phyloP scores from a whole-genome alignment of 2,888 invertebrate genomes.

The Thymelicus sylvestris region DNA sequence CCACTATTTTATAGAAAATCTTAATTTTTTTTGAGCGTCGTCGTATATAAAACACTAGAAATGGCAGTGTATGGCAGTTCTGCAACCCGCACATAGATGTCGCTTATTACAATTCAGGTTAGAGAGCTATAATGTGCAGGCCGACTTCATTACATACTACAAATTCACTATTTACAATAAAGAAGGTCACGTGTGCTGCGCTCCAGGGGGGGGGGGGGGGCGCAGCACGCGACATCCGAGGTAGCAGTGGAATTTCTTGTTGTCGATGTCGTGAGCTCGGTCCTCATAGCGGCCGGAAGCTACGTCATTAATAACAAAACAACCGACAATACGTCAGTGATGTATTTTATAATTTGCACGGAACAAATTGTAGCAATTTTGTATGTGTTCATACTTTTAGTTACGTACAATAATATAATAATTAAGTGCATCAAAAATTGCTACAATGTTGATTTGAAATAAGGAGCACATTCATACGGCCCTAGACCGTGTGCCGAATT shows the following conservation, averaged over 20 bases:
- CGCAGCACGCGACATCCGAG: slow-evolving; percentile 28
- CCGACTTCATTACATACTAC: slow-evolving; percentile 21
- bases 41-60: slow-evolving; percentile 41
- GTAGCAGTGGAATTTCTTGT: slow-evolving; percentile 25
- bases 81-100: slow-evolving; percentile 46
- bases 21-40: slow-evolving; percentile 33
- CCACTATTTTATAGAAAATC: slow-evolving; percentile 29
- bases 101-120: slow-evolving; percentile 40
- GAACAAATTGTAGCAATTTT: slow-evolving; percentile 1
- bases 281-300: not conserved
- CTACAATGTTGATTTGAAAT: slow-evolving; percentile 5
- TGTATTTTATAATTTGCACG: slow-evolving; percentile 2
- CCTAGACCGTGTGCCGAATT: slow-evolving; percentile 14
- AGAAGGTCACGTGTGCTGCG: not conserved
- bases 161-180: slow-evolving; percentile 34
- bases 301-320: slow-evolving; percentile 1
- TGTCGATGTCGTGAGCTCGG: not conserved
- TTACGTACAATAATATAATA: not conserved
- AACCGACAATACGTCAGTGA: slow-evolving; percentile 17
- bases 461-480: not conserved
- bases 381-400: not conserved
- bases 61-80: slow-evolving; percentile 45
- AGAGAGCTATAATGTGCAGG: slow-evolving; percentile 32
- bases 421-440: slow-evolving; percentile 2
- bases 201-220: not conserved